phyloP scores from a whole-genome alignment of 2,113 vertebrate genomes.

The Penelope pileata region DNA sequence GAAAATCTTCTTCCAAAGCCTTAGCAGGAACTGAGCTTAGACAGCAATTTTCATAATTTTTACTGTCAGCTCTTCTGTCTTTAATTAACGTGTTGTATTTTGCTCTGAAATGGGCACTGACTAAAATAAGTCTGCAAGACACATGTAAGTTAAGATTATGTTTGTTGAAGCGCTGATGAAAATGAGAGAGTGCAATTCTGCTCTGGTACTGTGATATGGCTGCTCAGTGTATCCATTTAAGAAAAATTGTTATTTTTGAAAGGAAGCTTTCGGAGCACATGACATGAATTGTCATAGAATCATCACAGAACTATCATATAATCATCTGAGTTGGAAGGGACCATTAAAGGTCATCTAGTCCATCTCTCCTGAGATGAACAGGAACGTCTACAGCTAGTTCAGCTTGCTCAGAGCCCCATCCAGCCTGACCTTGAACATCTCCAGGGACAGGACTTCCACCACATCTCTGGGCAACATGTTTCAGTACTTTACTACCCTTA shows the following conservation, averaged over 20 bases:
- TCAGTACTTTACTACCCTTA: neutral
- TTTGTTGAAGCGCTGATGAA: neutral
- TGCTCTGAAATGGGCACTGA: neutral
- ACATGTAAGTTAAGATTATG: neutral
- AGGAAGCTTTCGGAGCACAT: neutral
- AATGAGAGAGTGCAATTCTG: neutral
- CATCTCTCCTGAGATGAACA: too few species aligned
- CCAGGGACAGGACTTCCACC: too few species aligned
- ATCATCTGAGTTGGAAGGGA: too few species aligned
- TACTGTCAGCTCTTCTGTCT: constrained; percentile 15
- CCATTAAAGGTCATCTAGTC: too few species aligned
- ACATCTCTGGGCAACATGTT: too few species aligned
- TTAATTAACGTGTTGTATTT: constrained; percentile 15
- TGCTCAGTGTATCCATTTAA: neutral
- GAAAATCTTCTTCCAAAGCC: constrained; percentile 11
- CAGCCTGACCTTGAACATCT: too few species aligned
- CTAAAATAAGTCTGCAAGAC: neutral
- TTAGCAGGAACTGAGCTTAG: neutral
- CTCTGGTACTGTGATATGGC: neutral
- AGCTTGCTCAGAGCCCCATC: too few species aligned
- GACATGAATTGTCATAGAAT: neutral
- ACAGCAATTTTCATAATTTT: constrained; percentile 1
- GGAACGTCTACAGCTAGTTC: too few species aligned
- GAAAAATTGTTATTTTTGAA: neutral
- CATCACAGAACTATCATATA: too few species aligned